Base-by-base conservation (phyloP, 2,888 invertebrate genomes). In the Masnerella sp. region DNA sequence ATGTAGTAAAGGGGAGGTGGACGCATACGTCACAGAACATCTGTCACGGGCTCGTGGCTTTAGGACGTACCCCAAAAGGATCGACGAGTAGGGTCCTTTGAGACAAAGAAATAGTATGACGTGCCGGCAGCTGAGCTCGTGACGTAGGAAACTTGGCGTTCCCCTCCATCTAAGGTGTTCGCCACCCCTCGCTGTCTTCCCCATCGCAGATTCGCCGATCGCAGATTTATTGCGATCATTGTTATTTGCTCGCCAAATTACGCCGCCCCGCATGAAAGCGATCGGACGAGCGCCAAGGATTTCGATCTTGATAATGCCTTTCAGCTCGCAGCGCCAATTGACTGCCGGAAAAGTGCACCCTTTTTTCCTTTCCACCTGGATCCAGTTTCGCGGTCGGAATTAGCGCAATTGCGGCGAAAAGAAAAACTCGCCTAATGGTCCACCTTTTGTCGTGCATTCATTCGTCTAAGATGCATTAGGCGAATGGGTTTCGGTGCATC, bases 51-150 rank as follows among this genome's bases (percentile, higher is more conserved):
- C 79, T 81, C 79, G 80, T 82, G 82, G 81, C 80, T 82, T 81
- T 81, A 80, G 78, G 79, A 77, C 79, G 80, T 83, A 78, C 83
- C 80, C 82, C 80, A 81, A 83, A 83, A 83, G 82, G 78, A 78
- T 79, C 80, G 79, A 79, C 77, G 77, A 80, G 84, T 81, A 84
- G 84, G 84, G 85, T 83, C 82, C 81, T 84, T 81, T 86, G 87
- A 87, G 87, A 87, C 87, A 87, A 87, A 87, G 87, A 87, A 86
- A 86, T 82, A 80, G 84, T 83, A 83, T 85, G 85, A 85, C 84
- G 85, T 85, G 81, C 82, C 52, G 82, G 85, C 86, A 86, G 87
- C 87, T 86, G 87, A 84, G 78, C 79, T 67, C 77, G 82, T 85
- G 85, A 86, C 86, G 86, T 84, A 83, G 82, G 74, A 76, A 69